Base-by-base conservation (phyloP, 1,140 invertebrate species). In the Camponotus floridanus region DNA sequence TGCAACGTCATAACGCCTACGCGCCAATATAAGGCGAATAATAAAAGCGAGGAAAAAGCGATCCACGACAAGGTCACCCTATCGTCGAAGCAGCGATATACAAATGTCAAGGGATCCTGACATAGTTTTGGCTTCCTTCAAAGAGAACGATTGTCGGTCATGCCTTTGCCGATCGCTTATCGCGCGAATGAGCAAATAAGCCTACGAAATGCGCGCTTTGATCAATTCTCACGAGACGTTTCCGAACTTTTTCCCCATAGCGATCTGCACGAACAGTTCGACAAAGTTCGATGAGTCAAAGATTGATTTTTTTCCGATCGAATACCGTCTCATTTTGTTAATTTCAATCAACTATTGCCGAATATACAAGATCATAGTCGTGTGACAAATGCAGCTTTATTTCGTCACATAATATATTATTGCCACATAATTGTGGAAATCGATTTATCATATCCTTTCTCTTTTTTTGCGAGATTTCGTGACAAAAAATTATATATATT, bases 101-200 rank as follows among this genome's bases (percentile, higher is more conserved):
- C 86, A 90, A 90, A 90, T 90, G 88, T 90, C 88, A 90, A 90
- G 88, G 85, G 85, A 90, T 90, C 79, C 88, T 86, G 88, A 88
- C 87, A 88, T 85, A 89, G 83, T 89, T 89, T 89, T 81, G 64
- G 87, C 45, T 86, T 86, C 31, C 70, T 21, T 45, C 33, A 36
- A 76, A 88, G 70, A 55, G 62, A 57, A 48, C 45, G 83, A 62
- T 76, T 45, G 85, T 74, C 65, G 74, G 39, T 3, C 59, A 36
- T 59, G 57, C 18, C 39, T 62, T 80, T 48, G 68, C 36, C 51
- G 67, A 85, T 87, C 59, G 57, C 68, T 85, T 76, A 80, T 31
- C 55, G 3, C 2, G n/a, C 39, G 33, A 78, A 18, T 18, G 42
- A 18, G 42, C 55, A 9, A 39, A 45, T 39, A 74, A 7, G 36